These are phyloP conservation scores for Mongoloraphidia duomilia DNA, from an alignment of 2,888 invertebrate genomes.

Conservation along the genomic window DNA sequence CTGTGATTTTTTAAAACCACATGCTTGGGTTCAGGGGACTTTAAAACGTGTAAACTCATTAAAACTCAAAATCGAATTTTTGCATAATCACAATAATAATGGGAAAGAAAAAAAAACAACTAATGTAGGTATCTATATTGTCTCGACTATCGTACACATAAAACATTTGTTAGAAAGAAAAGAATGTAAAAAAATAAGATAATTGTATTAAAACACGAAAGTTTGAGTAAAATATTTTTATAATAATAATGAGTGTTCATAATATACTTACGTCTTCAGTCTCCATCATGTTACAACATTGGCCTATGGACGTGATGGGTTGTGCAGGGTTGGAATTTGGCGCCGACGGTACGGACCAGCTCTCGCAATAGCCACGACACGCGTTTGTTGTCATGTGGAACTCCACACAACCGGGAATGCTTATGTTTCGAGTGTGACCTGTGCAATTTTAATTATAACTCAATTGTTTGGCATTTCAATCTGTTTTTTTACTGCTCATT, in stretches of 20 bases:
- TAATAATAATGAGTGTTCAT: neutral
- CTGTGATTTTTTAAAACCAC: no score
- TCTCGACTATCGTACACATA: no score
- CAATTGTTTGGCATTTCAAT: neutral
- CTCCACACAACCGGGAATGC: conserved; percentile 72
- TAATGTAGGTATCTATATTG: no score
- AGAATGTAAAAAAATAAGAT: no score
- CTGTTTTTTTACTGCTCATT: no score
- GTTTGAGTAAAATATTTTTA: neutral
- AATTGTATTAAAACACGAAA: neutral
- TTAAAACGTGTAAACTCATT: no score
- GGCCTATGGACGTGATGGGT: conserved; percentile 51
- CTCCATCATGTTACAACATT: conserved; percentile 84
- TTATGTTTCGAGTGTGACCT: conserved; percentile 69
- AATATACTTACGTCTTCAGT: conserved; percentile 60
- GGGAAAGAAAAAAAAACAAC: no score
- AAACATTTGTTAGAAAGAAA: no score
- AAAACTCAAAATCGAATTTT: no score
- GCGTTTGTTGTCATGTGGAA: conserved; percentile 77
- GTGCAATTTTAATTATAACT: conserved; percentile 4
- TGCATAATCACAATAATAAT: no score
- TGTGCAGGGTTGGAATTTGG: conserved; percentile 34
- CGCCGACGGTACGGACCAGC: conserved; percentile 68
- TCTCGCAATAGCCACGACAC: conserved; percentile 76
- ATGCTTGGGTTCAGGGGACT: no score